Conservation (phyloP, 2,113 vertebrate species). For the Podilymbus podiceps region DNA sequence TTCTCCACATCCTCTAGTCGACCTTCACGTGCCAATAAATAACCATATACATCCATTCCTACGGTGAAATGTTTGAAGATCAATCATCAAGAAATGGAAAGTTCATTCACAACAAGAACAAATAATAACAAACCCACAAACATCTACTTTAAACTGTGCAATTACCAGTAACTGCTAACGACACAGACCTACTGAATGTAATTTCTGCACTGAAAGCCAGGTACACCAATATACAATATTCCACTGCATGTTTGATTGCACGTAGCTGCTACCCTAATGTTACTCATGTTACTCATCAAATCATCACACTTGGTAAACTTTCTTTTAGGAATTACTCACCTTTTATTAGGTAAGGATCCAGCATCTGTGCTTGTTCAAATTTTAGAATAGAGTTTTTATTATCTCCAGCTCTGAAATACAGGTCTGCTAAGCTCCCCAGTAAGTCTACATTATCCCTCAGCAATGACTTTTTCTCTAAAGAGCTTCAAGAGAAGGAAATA, state of each 20-base stretch:
- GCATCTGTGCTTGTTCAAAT: conserved; percentile 97
- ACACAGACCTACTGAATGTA: not conserved
- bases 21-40: conserved; percentile 93
- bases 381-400: conserved; percentile 96
- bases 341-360: conserved; percentile 97
- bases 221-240: not conserved
- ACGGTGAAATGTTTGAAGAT: not conserved
- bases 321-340: conserved; percentile 68
- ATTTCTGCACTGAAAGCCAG: not conserved
- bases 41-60: conserved; percentile 99
- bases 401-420: conserved; percentile 96
- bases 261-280: not conserved
- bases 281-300: not conserved
- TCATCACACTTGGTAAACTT: not conserved
- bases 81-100: not conserved
- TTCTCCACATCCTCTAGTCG: conserved; percentile 97
- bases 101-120: not conserved
- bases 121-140: not conserved
- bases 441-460: conserved; percentile 95
- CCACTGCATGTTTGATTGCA: not conserved
- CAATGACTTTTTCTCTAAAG: conserved; percentile 95
- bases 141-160: not conserved
- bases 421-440: conserved; percentile 92
- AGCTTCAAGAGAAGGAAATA: conserved; percentile 82
- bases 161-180: not conserved